A percentile compares a stretch with the other conserved stretches of the same genome.
phyloP scores from a whole-genome alignment of 2,797 vertebrate genomes.

The Diglossa cyanea region DNA sequence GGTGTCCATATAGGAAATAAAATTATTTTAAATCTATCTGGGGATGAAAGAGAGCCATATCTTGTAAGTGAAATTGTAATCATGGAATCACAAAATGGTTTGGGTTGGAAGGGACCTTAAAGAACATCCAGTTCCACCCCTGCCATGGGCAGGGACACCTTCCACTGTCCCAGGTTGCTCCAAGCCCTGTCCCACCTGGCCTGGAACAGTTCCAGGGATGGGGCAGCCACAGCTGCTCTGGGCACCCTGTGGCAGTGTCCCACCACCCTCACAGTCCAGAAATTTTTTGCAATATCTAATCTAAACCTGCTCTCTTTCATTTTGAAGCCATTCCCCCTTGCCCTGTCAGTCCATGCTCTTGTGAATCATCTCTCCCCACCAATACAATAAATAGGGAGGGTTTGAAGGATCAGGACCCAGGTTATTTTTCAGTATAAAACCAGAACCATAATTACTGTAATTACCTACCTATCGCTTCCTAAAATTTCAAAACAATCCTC shows the following conservation, averaged over 20 bases:
- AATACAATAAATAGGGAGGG: not conserved
- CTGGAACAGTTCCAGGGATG: not conserved
- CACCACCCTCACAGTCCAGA: not conserved
- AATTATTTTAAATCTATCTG: not conserved
- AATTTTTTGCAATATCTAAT: not conserved
- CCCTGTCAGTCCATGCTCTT: not conserved
- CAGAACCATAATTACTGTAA: not conserved
- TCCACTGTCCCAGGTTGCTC: accelerated
- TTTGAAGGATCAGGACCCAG: not conserved
- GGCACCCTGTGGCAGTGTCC: accelerated
- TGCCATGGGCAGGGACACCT: not conserved
- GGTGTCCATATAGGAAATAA: not conserved
- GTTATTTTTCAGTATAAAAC: not conserved
- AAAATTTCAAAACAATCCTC: conserved; percentile 9
- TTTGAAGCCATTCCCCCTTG: not conserved
- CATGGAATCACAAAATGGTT: not conserved
- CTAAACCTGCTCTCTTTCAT: not conserved
- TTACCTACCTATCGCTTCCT: not conserved
- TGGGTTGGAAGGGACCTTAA: not conserved
- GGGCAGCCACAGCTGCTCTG: not conserved
- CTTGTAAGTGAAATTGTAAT: not conserved
- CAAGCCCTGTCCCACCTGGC: not conserved
- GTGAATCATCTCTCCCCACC: not conserved
- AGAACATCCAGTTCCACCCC: accelerated
- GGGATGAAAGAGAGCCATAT: not conserved